Conservation (phyloP, 2,113 vertebrate genomes). For the Pollimyrus isidori region DNA sequence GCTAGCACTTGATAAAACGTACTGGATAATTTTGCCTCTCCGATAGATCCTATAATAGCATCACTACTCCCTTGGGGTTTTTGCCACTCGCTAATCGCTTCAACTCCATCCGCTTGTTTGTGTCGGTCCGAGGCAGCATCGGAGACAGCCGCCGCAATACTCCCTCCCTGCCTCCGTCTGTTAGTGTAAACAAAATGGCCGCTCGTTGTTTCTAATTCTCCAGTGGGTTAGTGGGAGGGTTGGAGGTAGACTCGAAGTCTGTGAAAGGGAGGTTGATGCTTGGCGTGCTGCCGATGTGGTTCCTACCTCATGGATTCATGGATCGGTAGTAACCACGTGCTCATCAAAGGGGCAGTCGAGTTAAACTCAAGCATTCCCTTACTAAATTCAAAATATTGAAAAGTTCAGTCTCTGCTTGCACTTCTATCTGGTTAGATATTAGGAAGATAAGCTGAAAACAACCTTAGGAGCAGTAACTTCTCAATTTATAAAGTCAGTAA, state of each 20-base stretch:
- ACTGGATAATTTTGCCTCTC: not conserved
- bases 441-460: not conserved
- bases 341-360: conserved; percentile 34
- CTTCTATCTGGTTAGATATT: not conserved
- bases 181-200: conserved; percentile 69
- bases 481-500: not conserved
- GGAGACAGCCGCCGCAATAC: conserved; percentile 43
- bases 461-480: not conserved
- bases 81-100: not conserved
- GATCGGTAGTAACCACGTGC: not conserved
- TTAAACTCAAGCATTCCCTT: conserved; percentile 7
- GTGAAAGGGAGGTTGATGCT: conserved; percentile 49
- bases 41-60: not conserved
- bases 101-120: conserved; percentile 53
- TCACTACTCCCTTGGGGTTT: not conserved
- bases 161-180: conserved; percentile 63
- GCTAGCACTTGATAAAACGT: not conserved
- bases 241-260: conserved; percentile 64
- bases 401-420: not conserved
- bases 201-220: conserved; percentile 74
- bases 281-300: conserved; percentile 37
- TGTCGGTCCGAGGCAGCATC: not conserved
- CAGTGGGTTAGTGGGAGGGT: conserved; percentile 49
- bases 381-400: not conserved
- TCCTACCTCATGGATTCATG: not conserved